Evolutionary conservation across 2,797 vertebrate species (phyloP), one percentile per base, ranked within the genome.

Genomic region (Ciconia nigra): DNA sequence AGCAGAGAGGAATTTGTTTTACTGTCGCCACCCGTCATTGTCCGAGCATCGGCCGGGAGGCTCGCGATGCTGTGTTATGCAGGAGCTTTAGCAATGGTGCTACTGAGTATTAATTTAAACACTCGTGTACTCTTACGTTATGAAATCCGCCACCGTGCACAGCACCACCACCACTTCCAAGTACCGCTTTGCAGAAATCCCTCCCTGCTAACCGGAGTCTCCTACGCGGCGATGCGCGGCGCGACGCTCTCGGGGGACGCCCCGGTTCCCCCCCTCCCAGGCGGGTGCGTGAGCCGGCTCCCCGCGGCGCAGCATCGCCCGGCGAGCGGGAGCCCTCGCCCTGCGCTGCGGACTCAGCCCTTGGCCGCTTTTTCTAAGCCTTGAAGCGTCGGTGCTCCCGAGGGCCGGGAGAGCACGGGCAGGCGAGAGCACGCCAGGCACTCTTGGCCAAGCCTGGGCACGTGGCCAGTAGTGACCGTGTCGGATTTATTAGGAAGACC

Each of bases 21-120:
- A 89, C 95, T 94, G 46, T 83, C 73, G 95, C 83, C 92, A 66
- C 94, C 31, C 63, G 73, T 83, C 41, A 25, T 21, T 21, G 25
- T 63, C 59, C 71, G 74, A 72, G 95, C 94, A 59, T 78, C 91
- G n/a, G 96, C 95, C 63, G 46, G 85, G 84, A 79, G 73, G 91
- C 82, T 69, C 37, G 67, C 46, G 49, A 66, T 39, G 74, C 80
- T 54, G 66, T 31, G 10, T 54, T 51, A 61, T 25, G 77, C 95
- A 73, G 97, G 88, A 96, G 95, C 95, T 95, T 93, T 87, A 91
- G 97, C 85, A 31, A 94, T 95, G 97, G 97, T 97, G 95, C 97
- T 96, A 92, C 90, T 29, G 92, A 94, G 93, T 11, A 49, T 7
- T 28, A 19, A 73, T 35, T 78, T 26, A n/a, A 79, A 80, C 83